Evolutionary conservation across 2,888 invertebrate genomes (phyloP).

Genomic region (Polylopha cassiicola): DNA sequence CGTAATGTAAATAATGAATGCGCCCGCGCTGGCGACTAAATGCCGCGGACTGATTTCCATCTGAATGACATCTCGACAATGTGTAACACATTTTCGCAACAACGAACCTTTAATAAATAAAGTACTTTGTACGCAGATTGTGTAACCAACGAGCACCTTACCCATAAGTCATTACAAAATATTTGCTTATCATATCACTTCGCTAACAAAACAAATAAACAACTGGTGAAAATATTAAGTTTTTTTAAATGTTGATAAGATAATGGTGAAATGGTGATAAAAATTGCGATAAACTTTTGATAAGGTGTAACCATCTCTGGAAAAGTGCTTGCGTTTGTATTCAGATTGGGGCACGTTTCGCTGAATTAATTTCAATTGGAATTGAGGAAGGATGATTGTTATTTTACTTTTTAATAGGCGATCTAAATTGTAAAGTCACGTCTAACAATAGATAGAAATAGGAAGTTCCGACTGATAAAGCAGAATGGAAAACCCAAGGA

Average conservation of each 20-base stretch:
- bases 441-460: too few relatives aligned
- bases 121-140: conserved; percentile 31
- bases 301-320: conserved; percentile 20
- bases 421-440: too few relatives aligned
- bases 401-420: too few relatives aligned
- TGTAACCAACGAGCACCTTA: conserved; percentile 43
- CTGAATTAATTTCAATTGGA: conserved; percentile 28
- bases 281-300: conserved; percentile 33
- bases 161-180: conserved; percentile 50
- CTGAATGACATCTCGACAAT: conserved; percentile 43
- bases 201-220: conserved; percentile 56
- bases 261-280: conserved; percentile 61
- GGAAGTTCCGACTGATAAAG: too few relatives aligned
- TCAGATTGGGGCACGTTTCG: conserved; percentile 6
- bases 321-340: too few relatives aligned
- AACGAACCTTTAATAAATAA: conserved; percentile 22
- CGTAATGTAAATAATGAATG: conserved; percentile 26
- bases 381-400: too few relatives aligned
- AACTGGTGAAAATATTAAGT: conserved; percentile 54
- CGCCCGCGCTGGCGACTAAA: conserved; percentile 23
- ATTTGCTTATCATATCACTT: conserved; percentile 55
- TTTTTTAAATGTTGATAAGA: conserved; percentile 54
- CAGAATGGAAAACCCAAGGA: too few relatives aligned
- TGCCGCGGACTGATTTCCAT: conserved; percentile 44
- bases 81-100: conserved; percentile 33